A percentile compares a stretch with the other conserved stretches of the same genome.
Evolutionary conservation across 2,888 invertebrate genomes (phyloP).

Genomic region (Meteorus colon): DNA sequence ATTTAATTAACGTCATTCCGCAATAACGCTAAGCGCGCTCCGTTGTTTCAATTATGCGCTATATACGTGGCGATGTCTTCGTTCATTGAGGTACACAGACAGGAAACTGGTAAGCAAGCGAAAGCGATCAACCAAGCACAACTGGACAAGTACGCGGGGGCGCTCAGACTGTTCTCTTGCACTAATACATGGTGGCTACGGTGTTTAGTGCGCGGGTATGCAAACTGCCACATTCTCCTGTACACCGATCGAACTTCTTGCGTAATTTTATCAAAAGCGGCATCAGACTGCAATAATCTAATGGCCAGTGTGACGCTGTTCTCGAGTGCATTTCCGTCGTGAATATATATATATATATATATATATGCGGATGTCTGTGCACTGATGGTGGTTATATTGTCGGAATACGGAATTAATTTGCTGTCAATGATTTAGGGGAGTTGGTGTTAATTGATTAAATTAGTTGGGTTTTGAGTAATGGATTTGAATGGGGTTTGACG

Average conservation of each 20-base stretch:
- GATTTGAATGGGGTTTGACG: no score
- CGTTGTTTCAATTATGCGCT: conserved; percentile 59
- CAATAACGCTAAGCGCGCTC: conserved; percentile 55
- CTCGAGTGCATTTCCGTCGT: no score
- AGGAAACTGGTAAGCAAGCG: conserved; percentile 40
- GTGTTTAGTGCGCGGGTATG: neutral
- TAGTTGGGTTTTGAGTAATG: no score
- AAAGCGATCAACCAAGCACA: conserved; percentile 27
- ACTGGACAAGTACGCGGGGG: conserved; percentile 28
- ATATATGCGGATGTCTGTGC: no score
- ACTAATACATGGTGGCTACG: no score
- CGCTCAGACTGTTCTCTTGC: neutral
- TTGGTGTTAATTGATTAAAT: no score
- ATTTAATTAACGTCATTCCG: conserved; percentile 65
- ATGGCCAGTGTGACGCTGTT: neutral
- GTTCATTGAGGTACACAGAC: conserved; percentile 38
- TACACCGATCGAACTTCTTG: conserved; percentile 29
- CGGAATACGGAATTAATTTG: no score
- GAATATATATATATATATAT: no score
- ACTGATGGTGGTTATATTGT: no score
- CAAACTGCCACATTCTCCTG: conserved; percentile 23
- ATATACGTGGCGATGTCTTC: conserved; percentile 52
- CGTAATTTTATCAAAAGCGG: conserved; percentile 45
- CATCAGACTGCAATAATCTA: neutral
- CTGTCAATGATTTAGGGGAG: no score